Conservation (phyloP, 1,140 invertebrate species). For the Zaprionus taronus region DNA sequence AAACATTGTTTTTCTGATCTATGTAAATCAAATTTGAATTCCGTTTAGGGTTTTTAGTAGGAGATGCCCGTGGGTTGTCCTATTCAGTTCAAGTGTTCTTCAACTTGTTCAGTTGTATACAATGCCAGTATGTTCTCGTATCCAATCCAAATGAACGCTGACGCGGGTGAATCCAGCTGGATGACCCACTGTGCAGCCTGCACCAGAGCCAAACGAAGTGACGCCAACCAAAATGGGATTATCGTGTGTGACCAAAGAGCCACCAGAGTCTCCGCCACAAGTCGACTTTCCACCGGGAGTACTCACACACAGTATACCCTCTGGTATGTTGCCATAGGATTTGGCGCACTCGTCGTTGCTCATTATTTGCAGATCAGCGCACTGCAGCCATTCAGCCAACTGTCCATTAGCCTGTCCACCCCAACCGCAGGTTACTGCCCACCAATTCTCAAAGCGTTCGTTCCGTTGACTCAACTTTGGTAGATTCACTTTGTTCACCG, state of each 20-base stretch:
- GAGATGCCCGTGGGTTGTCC: no score
- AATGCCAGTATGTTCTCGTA: slow-evolving; percentile 61
- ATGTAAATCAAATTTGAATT: no score
- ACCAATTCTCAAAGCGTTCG: slow-evolving; percentile 48
- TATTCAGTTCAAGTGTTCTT: no score
- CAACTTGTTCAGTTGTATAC: slow-evolving; percentile 43
- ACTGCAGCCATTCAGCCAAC: slow-evolving; percentile 58
- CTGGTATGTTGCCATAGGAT: slow-evolving; percentile 38
- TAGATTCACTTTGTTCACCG: slow-evolving; percentile 50
- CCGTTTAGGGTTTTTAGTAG: no score
- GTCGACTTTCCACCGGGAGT: slow-evolving; percentile 40
- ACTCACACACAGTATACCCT: slow-evolving; percentile 57
- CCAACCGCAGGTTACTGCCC: slow-evolving; percentile 63
- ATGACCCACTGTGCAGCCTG: slow-evolving; percentile 36
- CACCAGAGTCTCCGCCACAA: slow-evolving; percentile 86
- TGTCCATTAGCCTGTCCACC: slow-evolving; percentile 54
- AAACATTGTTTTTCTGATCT: no score
- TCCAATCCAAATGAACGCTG: slow-evolving; percentile 85
- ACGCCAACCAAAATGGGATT: slow-evolving; percentile 83
- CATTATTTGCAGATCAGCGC: slow-evolving; percentile 59
- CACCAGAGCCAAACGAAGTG: slow-evolving; percentile 59
- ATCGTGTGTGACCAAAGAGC: slow-evolving; percentile 84
- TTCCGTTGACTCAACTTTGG: slow-evolving; percentile 38
- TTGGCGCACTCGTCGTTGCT: slow-evolving; percentile 49
- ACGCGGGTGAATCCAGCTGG: slow-evolving; percentile 85